Evolutionary conservation across 2,797 vertebrate species (phyloP).

Genomic region (Muscicapa comitata): DNA sequence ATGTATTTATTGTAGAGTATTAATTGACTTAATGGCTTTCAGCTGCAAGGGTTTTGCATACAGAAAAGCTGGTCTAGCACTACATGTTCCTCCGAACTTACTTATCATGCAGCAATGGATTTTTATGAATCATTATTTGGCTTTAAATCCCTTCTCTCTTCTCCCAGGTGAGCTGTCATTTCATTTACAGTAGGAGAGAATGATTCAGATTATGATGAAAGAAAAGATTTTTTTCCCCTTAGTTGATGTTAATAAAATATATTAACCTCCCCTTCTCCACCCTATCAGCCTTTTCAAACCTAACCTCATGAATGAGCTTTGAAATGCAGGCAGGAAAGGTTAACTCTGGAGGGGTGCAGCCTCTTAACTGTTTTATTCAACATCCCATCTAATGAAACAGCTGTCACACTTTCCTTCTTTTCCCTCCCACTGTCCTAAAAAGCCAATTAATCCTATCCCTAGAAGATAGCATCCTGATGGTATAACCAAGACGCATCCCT

Average conservation of each 20-base stretch:
- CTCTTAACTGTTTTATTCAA: background rate
- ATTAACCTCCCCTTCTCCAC: conserved; percentile 3
- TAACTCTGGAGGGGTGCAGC: background rate
- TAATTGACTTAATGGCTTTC: conserved; percentile 55
- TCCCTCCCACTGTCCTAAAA: background rate
- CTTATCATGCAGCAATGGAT: conserved; percentile 13
- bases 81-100: conserved; percentile 30
- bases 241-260: conserved; percentile 8
- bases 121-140: conserved; percentile 45
- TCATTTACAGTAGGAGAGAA: conserved; percentile 1
- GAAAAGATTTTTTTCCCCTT: background rate
- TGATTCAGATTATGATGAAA: background rate
- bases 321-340: conserved; percentile 8
- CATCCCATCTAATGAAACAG: conserved; percentile 1
- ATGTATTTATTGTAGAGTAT: background rate
- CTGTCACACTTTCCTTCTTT: background rate
- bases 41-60: background rate
- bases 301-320: background rate
- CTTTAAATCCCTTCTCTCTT: conserved; percentile 5
- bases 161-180: conserved; percentile 7
- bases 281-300: background rate
- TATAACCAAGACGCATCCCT: background rate
- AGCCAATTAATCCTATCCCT: conserved; percentile 33
- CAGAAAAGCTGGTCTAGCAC: background rate
- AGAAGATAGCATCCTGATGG: background rate